Conservation (phyloP, 2,888 invertebrate genomes). For the Dynastes grantii region DNA sequence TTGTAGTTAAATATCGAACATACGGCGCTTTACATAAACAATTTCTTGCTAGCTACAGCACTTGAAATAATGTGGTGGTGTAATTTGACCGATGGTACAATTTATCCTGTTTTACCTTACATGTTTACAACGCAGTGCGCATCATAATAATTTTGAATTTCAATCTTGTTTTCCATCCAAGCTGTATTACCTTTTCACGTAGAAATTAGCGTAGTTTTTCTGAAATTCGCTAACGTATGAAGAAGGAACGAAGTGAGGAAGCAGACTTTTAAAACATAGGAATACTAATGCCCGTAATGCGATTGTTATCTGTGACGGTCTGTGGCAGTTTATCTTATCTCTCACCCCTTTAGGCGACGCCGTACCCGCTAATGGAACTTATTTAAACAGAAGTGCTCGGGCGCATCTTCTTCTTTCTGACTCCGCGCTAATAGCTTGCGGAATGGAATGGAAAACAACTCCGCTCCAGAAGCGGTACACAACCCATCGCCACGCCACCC, state of each 20-base stretch:
- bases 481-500: constrained; percentile 41
- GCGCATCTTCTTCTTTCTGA: constrained; percentile 65
- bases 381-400: constrained; percentile 67
- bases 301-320: constrained; percentile 53
- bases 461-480: constrained; percentile 43
- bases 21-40: too few species aligned
- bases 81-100: too few species aligned
- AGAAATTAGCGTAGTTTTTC: constrained; percentile 17
- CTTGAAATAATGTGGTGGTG: too few species aligned
- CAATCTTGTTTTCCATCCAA: too few species aligned
- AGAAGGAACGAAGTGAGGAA: constrained; percentile 29
- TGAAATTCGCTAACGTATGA: constrained; percentile 42
- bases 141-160: too few species aligned
- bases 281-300: constrained; percentile 53
- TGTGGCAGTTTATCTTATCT: constrained; percentile 53
- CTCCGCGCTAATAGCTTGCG: constrained; percentile 67
- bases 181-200: not conserved
- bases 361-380: constrained; percentile 67
- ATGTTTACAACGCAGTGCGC: too few species aligned
- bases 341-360: constrained; percentile 58
- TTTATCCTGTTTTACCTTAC: too few species aligned
- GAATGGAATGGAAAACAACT: constrained; percentile 67
- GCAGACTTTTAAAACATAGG: constrained; percentile 42
- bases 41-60: too few species aligned
- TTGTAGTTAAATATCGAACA: too few species aligned